phyloP scores from a whole-genome alignment of 2,797 vertebrate species.

The Halcyon chelicuti region DNA sequence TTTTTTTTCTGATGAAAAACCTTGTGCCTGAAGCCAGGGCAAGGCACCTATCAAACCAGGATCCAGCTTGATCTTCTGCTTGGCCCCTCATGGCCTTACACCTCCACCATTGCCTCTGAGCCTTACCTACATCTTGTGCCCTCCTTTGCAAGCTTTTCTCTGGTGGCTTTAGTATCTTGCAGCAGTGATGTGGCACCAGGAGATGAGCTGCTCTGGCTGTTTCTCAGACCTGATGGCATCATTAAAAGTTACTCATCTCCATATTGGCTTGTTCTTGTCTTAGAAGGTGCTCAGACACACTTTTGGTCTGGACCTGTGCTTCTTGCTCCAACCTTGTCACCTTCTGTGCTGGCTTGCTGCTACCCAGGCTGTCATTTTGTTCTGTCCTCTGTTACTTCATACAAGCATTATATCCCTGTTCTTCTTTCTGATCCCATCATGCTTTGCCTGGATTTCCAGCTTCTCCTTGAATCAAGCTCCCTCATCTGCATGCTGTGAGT shows the following conservation, averaged over 20 bases:
- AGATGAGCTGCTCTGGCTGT: background rate
- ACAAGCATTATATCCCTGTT: background rate
- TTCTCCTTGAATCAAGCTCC: background rate
- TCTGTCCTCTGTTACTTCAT: background rate
- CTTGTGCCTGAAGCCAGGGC: background rate
- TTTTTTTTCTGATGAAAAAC: background rate
- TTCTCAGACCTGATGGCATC: background rate
- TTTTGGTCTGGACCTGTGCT: background rate
- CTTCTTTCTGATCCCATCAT: rapidly evolving
- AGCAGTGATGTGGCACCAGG: background rate
- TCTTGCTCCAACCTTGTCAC: background rate
- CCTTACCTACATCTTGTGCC: background rate
- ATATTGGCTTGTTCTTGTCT: background rate
- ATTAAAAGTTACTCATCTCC: background rate
- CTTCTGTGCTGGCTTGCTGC: background rate
- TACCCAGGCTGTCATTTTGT: background rate
- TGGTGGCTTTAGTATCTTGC: background rate
- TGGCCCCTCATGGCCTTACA: background rate
- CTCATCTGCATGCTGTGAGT: background rate
- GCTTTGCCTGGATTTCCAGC: background rate
- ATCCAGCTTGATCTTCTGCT: background rate
- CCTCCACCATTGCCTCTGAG: rapidly evolving
- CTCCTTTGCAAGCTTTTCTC: background rate
- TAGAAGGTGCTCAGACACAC: background rate
- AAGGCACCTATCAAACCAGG: background rate